Base-by-base conservation (phyloP, 2,888 invertebrate species). In the Anodontia alba region DNA sequence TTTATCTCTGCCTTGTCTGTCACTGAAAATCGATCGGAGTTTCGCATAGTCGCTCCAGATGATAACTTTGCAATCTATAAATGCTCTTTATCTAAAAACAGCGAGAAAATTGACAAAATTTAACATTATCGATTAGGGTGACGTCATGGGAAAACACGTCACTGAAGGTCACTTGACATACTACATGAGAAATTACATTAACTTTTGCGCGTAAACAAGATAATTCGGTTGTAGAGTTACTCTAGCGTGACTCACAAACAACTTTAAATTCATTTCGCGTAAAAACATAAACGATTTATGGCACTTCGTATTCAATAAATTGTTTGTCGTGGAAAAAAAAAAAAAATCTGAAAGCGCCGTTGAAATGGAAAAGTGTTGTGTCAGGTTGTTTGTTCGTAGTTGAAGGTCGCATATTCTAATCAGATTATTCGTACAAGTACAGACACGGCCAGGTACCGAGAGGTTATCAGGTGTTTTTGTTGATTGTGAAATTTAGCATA, bases 161-260 rank as follows among this genome's bases (percentile, higher is more conserved):
- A 84, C 51, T 57, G 29, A 38, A 72, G 83, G 77, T 78, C 69
- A 77, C 12, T 68, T 69, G 68, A 76, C 76, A 76, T 71, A 54
- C 36, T 73, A 75, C 73, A 81, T 81, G 81, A 81, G 46, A 79
- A 80, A 81, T 76, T 54, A 76, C 70, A 76, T 72, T 69, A 38
- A 74, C 43, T 73, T 76, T 79, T 81, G 68, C 72, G 84, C 76
- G 84, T 84, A 84, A 84, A 84, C 84, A 84, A 84, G 73, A 54
- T 75, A 31, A 46, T 23, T 43, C 46, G 46, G 42, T 46, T 43
- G 31, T 70, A 70, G 26, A 43, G 46, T 31, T 43, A 31, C 46
- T 70, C 70, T 70, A 70, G n/a, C 46, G 70, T 70, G 46, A 46
- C 62, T 62, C 62, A 62, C 62, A 62, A 62, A 62, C 62, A 62